Evolutionary conservation across 2,113 vertebrate species (phyloP).

Genomic region (Ophiodon elongatus): DNA sequence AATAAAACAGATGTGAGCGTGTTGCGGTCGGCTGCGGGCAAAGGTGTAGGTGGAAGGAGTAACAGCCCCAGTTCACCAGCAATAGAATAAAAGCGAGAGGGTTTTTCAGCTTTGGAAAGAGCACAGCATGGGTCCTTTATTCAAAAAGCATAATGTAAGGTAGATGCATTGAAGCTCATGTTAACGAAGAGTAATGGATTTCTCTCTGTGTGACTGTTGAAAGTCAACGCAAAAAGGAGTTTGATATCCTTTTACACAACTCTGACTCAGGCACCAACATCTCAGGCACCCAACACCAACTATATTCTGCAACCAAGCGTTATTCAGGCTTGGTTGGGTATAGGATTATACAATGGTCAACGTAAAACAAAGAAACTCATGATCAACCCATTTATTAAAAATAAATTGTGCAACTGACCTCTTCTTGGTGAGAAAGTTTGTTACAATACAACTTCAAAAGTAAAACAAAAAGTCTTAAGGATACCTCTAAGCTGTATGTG

Average conservation of each 20-base stretch:
- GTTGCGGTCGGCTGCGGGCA: neutral
- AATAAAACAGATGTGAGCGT: constrained; percentile 1
- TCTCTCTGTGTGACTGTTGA: neutral
- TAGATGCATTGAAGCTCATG: neutral
- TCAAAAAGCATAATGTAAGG: neutral
- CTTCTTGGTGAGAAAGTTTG: neutral
- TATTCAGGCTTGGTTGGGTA: neutral
- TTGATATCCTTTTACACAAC: neutral
- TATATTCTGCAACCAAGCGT: neutral
- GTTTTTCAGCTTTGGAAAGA: neutral
- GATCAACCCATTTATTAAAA: neutral
- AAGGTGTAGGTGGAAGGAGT: neutral
- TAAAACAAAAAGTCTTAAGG: no score
- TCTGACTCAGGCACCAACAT: no score
- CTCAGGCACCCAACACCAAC: no score
- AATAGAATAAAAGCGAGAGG: neutral
- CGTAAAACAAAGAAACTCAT: neutral
- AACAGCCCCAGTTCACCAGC: neutral
- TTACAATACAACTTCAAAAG: no score
- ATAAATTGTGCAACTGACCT: neutral
- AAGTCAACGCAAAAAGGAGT: neutral
- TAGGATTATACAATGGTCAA: neutral
- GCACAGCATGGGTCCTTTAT: neutral
- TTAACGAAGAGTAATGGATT: neutral
- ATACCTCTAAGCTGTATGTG: neutral